Evolutionary conservation across 2,113 vertebrate species (phyloP), one percentile per base, ranked within the genome.

Genomic region (Entelurus aequoreus): DNA sequence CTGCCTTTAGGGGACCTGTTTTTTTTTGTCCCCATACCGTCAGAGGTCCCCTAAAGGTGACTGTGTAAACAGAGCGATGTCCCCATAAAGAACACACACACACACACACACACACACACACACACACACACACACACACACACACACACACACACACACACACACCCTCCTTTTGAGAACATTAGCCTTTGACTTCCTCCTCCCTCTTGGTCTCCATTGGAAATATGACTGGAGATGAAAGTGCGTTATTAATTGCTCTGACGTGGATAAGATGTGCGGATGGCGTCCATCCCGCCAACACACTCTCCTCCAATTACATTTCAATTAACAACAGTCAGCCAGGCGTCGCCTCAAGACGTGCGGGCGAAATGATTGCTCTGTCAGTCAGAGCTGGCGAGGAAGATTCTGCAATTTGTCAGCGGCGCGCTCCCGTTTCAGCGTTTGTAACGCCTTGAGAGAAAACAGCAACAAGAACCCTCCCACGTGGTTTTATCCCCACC

Each of bases 241-340:
- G 72, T 42, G 79, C 38, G 82, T 79, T 86, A 87, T 88, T 88
- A 90, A 89, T 90, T 88, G 84, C 82, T 79, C 75, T 83, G 87
- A 88, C 87, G 81, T 85, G 85, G 83, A 88, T 87, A 86, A 86
- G 87, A 89, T 88, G 76, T 78, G 77, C 76, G 71, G 59, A 58
- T 78, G 58, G 57, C 72, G 57, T 15, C 36, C 54, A 6, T 59
- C 66, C 67, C 69, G 10, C 58, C 69, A 48, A 65, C 54, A 67
- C 59, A 65, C 59, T 63, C 74, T 75, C 78, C 83, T 72, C 84
- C 86, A 89, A 86, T 87, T 84, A 84, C 83, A 81, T 88, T 90
- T 87, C 85, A 87, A 87, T 88, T 88, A 89, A 85, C 87, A 87
- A 88, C 78, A 81, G 74, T 78, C 88, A 87, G 80, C 64, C 71